These are phyloP conservation scores for Tapirus terrestris DNA, from an alignment of 2,113 vertebrate genomes.

Conservation along the genomic window DNA sequence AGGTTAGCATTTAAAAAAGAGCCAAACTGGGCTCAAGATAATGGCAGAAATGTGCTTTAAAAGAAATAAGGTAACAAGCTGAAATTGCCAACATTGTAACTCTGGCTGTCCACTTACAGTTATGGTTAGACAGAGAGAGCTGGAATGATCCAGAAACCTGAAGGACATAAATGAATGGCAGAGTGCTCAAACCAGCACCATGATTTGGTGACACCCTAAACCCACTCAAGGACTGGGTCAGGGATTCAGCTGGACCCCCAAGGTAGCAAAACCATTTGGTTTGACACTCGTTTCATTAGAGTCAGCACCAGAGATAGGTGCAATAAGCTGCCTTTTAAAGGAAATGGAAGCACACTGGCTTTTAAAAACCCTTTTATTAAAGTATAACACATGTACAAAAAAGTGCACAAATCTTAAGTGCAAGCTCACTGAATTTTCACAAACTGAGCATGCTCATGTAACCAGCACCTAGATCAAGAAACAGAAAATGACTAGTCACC, in stretches of 20 bases:
- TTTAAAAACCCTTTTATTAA: not conserved
- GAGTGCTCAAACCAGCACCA: constrained; percentile 8
- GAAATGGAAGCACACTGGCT: not conserved
- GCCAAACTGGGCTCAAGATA: constrained; percentile 17
- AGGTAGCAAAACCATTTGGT: not conserved
- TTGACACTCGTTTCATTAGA: not conserved
- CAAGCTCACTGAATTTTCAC: not conserved
- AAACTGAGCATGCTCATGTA: not conserved
- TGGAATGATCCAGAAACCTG: constrained; percentile 54
- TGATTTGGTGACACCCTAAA: not conserved
- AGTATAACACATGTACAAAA: not conserved
- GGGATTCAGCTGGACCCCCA: not conserved
- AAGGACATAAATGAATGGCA: not conserved
- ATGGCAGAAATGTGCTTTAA: constrained; percentile 33
- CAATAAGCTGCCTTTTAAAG: constrained; percentile 14
- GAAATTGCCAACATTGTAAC: constrained; percentile 10
- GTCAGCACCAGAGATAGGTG: not conserved
- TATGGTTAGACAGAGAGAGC: constrained; percentile 4
- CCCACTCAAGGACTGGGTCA: not conserved
- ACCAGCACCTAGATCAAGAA: not conserved
- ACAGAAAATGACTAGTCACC: not conserved
- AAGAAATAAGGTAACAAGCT: constrained; percentile 18
- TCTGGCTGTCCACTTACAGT: not conserved
- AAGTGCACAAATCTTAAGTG: not conserved
- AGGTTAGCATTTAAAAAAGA: constrained; percentile 29